These are phyloP conservation scores for Heliothis virescens DNA, from an alignment of 1,140 invertebrate species.

Conservation along the genomic window DNA sequence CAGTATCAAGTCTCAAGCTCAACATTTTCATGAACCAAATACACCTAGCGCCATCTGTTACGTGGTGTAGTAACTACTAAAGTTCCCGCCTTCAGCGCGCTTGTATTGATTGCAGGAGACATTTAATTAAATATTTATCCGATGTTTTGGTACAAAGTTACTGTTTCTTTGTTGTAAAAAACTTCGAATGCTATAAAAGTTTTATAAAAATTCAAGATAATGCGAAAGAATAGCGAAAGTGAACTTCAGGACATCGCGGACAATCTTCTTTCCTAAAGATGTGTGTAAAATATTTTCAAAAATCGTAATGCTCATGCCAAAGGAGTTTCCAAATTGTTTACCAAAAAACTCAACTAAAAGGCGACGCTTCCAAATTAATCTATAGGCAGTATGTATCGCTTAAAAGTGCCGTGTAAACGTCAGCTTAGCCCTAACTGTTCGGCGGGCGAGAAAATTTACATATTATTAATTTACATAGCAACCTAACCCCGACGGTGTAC, in stretches of 20 bases:
- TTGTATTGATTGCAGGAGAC: constrained; percentile 24
- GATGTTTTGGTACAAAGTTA: neutral
- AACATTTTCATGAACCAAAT: neutral
- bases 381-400: constrained; percentile 53
- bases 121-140: constrained; percentile 29
- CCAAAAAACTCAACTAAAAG: constrained; percentile 56
- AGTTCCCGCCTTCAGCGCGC: neutral
- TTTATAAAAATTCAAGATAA: no score
- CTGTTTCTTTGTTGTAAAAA: neutral
- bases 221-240: no score
- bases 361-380: constrained; percentile 58
- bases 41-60: constrained; percentile 10
- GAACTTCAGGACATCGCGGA: no score
- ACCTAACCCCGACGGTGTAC: constrained; percentile 63
- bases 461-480: constrained; percentile 82
- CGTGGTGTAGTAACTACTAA: neutral
- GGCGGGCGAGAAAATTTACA: constrained; percentile 77
- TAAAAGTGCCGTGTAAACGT: constrained; percentile 60
- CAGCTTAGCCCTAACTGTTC: constrained; percentile 58
- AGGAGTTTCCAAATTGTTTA: constrained; percentile 18
- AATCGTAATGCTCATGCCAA: neutral
- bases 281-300: no score
- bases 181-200: neutral
- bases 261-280: no score
- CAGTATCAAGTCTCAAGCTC: no score